Conservation (phyloP, 2,888 invertebrate genomes). For the Phymatocera aterrima region DNA sequence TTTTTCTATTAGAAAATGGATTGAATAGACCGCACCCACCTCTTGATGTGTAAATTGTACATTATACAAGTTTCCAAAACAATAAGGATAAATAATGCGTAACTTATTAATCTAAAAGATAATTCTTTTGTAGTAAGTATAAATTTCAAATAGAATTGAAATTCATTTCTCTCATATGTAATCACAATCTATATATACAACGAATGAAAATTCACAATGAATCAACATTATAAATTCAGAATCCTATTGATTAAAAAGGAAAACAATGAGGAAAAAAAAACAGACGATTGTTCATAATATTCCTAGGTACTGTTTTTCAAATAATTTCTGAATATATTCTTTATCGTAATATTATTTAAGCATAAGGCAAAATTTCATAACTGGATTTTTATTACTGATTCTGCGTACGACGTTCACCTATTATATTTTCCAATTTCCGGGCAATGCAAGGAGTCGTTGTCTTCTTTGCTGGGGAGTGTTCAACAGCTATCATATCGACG, state of each 20-base stretch:
- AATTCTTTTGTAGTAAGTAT: slow-evolving; percentile 26
- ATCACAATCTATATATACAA: slow-evolving; percentile 11
- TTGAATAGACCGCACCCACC: slow-evolving; percentile 14
- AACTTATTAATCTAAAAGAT: slow-evolving; percentile 19
- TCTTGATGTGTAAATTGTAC: slow-evolving; percentile 28
- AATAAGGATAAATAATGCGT: slow-evolving; percentile 4
- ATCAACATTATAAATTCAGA: slow-evolving; percentile 13
- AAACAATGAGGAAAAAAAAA: not conserved
- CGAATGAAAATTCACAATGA: slow-evolving; percentile 31
- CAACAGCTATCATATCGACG: slow-evolving; percentile 61
- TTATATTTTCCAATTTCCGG: slow-evolving; percentile 73
- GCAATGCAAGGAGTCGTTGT: slow-evolving; percentile 64
- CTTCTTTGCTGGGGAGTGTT: slow-evolving; percentile 65
- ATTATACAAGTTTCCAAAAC: slow-evolving; percentile 22
- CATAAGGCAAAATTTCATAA: slow-evolving; percentile 40
- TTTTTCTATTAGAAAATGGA: not conserved
- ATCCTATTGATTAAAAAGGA: slow-evolving; percentile 5
- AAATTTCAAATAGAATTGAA: slow-evolving; percentile 19
- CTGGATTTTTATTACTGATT: slow-evolving; percentile 63
- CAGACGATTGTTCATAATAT: slow-evolving; percentile 19
- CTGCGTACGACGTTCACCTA: slow-evolving; percentile 73
- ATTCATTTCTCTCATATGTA: slow-evolving; percentile 12
- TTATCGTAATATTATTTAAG: not conserved
- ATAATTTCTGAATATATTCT: not conserved
- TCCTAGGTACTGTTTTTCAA: not conserved